Evolutionary conservation across 2,888 invertebrate genomes (phyloP).

Genomic region (Aplocera efformata): DNA sequence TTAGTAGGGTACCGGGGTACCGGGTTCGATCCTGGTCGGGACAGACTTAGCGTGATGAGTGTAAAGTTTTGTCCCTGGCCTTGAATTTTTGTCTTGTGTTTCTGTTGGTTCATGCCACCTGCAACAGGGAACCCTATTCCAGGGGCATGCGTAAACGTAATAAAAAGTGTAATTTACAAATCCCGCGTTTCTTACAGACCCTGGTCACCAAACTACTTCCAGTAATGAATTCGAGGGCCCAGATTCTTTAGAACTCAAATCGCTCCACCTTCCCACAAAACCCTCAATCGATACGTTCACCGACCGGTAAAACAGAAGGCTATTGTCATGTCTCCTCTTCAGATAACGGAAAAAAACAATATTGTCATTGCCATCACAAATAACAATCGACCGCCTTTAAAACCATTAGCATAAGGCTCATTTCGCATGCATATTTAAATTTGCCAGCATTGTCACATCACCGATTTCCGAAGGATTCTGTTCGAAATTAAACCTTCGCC

Average conservation of each 20-base stretch:
- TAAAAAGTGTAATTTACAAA: too few species aligned
- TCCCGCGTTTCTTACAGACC: too few species aligned
- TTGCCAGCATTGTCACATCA: constrained; percentile 15
- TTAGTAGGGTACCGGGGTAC: too few species aligned
- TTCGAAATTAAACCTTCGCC: constrained; percentile 7
- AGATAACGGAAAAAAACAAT: constrained; percentile 53
- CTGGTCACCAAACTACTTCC: too few species aligned
- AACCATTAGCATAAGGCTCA: constrained; percentile 3
- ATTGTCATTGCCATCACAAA: constrained; percentile 17
- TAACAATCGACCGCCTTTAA: constrained; percentile 35
- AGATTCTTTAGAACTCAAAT: constrained; percentile 3
- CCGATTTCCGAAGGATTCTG: constrained; percentile 1
- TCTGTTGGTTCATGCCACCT: too few species aligned
- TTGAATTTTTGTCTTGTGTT: too few species aligned
- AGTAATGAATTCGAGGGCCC: too few species aligned
- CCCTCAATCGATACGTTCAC: constrained; percentile 44
- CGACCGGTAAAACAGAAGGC: constrained; percentile 73
- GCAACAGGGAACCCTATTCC: too few species aligned
- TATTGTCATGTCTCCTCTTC: constrained; percentile 68
- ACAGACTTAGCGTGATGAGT: too few species aligned
- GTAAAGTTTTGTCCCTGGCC: too few species aligned
- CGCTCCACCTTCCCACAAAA: constrained; percentile 30
- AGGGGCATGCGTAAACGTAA: too few species aligned
- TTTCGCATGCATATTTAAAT: constrained; percentile 13
- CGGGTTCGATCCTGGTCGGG: too few species aligned